These are phyloP conservation scores for Plectropomus leopardus DNA, from an alignment of 2,113 vertebrate genomes.

Conservation along the genomic window DNA sequence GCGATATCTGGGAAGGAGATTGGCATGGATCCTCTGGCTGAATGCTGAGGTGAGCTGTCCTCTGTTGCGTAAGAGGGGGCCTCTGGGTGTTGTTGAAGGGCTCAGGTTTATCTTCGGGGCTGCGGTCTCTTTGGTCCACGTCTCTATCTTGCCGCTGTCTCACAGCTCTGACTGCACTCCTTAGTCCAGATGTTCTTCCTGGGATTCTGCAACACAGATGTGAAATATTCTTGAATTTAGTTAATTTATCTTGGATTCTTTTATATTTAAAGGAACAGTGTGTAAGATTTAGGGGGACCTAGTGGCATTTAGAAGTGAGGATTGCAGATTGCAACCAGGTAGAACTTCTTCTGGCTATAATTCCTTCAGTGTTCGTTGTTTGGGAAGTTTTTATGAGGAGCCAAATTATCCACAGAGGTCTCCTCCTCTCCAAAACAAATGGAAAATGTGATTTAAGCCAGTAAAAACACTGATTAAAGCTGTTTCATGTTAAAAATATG, in stretches of 20 bases:
- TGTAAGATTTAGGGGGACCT: no score
- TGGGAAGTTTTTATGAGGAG: no score
- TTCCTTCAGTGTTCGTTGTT: no score
- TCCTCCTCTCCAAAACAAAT: no score
- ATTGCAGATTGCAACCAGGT: no score
- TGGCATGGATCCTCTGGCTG: slow-evolving; percentile 65
- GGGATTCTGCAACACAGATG: slow-evolving; percentile 85
- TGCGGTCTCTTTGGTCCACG: slow-evolving; percentile 77
- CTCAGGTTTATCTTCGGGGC: slow-evolving; percentile 73
- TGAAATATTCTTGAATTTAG: slow-evolving; percentile 27
- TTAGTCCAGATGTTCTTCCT: slow-evolving; percentile 84
- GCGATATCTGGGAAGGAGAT: slow-evolving; percentile 41
- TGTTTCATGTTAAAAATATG: no score
- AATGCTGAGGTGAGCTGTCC: slow-evolving; percentile 41
- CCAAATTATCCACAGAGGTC: no score
- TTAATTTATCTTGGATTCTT: slow-evolving; percentile 12
- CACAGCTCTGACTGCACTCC: slow-evolving; percentile 82
- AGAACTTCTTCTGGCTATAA: no score
- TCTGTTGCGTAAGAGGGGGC: slow-evolving; percentile 26
- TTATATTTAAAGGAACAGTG: no score
- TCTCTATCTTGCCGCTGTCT: slow-evolving; percentile 81
- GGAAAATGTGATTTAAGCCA: no score
- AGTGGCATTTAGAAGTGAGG: no score
- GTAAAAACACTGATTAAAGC: no score
- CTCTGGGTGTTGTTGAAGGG: slow-evolving; percentile 66